Conservation (phyloP, 1,140 invertebrate species). For the Nomia melanderi region DNA sequence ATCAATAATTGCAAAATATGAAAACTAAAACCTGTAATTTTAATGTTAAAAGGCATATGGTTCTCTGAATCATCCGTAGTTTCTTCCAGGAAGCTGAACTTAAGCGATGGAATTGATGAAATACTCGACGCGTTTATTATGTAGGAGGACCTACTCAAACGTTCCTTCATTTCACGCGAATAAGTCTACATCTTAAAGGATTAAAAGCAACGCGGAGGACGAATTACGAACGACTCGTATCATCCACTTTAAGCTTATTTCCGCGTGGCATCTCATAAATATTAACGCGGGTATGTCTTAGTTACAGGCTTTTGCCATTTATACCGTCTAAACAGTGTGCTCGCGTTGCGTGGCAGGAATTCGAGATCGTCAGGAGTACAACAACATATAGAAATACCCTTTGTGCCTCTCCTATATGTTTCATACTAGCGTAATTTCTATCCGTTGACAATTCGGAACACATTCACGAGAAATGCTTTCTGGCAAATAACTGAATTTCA, state of each 20-base stretch:
- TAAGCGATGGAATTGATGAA: slow-evolving; percentile 2
- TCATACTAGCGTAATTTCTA: neutral
- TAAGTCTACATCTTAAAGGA: slow-evolving; percentile 28
- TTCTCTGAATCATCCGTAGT: too few relatives aligned
- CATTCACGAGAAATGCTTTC: neutral
- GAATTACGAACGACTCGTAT: slow-evolving; percentile 31
- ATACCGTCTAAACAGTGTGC: slow-evolving; percentile 3
- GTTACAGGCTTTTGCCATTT: slow-evolving; percentile 16
- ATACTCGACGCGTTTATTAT: slow-evolving; percentile 5
- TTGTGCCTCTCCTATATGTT: neutral
- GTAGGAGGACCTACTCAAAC: neutral
- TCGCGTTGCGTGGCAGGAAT: neutral
- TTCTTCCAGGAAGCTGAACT: neutral
- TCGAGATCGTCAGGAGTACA: neutral
- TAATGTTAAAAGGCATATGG: too few relatives aligned
- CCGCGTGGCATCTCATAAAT: slow-evolving; percentile 24
- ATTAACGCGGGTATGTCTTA: slow-evolving; percentile 13
- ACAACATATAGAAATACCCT: neutral
- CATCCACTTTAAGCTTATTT: slow-evolving; percentile 20
- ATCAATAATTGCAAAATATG: too few relatives aligned
- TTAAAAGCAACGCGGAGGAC: slow-evolving; percentile 11
- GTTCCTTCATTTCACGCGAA: slow-evolving; percentile 15
- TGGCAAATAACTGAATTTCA: neutral
- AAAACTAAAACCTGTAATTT: too few relatives aligned
- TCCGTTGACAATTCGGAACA: neutral